Evolutionary conservation across 2,888 invertebrate species (phyloP), one percentile per base, ranked within the genome.

Genomic region (Schizotus pectinicornis): DNA sequence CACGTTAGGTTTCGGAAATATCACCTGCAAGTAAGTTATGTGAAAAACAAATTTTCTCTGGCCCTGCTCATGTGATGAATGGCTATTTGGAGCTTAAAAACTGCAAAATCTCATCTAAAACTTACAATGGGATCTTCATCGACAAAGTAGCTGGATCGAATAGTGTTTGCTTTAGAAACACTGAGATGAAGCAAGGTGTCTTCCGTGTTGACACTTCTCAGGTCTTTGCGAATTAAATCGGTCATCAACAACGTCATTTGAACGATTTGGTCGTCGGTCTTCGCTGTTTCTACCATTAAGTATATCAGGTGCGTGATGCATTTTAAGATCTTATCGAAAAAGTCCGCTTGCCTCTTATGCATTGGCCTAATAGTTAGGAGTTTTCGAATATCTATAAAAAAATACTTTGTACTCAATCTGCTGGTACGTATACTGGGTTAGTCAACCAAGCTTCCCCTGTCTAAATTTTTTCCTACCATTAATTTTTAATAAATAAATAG

Each of bases 181-280:
- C 90, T 89, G 64, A 95, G 83, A 82, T 95, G 95, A 59, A 96
- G 84, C 63, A 95, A 82, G n/a, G 92, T 87, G 77, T 94, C 92
- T 59, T 89, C 89, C 55, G 87, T 84, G 71, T 82, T 83, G 6
- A 88, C 86, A 68, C 89, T 89, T 62, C 86, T 85, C 49, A 90
- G 86, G 79, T 90, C 87, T 59, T 82, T 79, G 50, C 81, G 83
- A 30, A 90, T 83, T 48, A 89, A 80, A 64, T 80, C 77, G 52
- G 81, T 81, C 8, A 90, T 84, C 39, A 84, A 72, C 51, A 79
- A 72, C 30, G 67, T 77, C 1, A 84, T 83, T 47, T 78, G 65
- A 43, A 76, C 71, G 61, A 80, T 81, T 64, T 87, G 82, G 46
- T 82, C 82, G 11, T 77, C 75, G 1, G 82, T 81, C 60, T 80